Base-by-base conservation (phyloP, 2,113 vertebrate genomes). In the Atherinomorus stipes region DNA sequence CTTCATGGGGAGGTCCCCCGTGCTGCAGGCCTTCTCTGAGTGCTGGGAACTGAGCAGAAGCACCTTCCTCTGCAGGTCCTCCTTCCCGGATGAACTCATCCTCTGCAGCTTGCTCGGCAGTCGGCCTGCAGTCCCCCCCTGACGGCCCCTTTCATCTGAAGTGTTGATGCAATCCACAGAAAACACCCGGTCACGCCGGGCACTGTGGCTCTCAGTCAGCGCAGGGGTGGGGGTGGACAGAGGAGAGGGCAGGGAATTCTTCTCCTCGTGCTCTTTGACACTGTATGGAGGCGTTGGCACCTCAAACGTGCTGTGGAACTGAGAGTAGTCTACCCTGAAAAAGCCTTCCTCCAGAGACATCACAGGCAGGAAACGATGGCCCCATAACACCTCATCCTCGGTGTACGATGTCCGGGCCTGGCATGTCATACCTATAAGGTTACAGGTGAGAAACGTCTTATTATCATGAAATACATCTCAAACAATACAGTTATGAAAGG, bases 261-360 rank as follows among this genome's bases (percentile, higher is more conserved):
- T 95, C 83, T 95, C 95, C 31, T 96, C 96, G 1, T 95, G 89
- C 76, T 97, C 96, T 72, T 96, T 96, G 28, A 95, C 94, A 9
- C 96, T 97, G 80, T 95, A 94, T 16, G 94, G 90, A 1, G 95
- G 95, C 1, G 96, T 96, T 7, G 94, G 93, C 19, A 97, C 96
- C 86, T 96, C 96, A 34, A 97, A 97, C 0, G 94, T 96, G 76
- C 86, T 95, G 25, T 97, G 96, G 71, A 97, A 97, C 90, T 97
- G 96, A 1, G 96, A 97, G 77, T 97, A 97, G 89, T 97, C 96
- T 0, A 97, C 96, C 1, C 94, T 90, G 90, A 97, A 97, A 52
- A 97, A 97, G 22, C 96, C 96, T 42, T 97, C 95, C 77, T 96
- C 96, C 52, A 97, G 89, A 16, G 96, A 96, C 95, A 97, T 97